Evolutionary conservation across 2,113 vertebrate genomes (phyloP).

Genomic region (Baryphthengus martii): DNA sequence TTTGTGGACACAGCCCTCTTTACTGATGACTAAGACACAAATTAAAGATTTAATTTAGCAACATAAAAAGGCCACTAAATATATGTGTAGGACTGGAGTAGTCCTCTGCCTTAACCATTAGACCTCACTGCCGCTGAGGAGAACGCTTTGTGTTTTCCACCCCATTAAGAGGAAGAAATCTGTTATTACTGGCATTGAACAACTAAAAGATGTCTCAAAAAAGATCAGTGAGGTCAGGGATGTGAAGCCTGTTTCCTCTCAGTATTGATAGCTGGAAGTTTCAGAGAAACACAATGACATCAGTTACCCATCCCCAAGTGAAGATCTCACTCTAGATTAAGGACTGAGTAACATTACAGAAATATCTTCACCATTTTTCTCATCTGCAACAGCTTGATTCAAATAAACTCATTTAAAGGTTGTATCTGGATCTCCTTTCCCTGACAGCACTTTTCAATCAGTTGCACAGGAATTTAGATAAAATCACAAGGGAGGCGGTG

Average conservation of each 20-base stretch:
- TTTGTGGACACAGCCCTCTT: not conserved
- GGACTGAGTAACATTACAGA: not conserved
- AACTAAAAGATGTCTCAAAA: not conserved
- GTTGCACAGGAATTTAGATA: not conserved
- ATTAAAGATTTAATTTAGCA: not conserved
- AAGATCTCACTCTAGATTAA: not conserved
- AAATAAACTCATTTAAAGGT: not conserved
- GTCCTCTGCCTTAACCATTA: not conserved
- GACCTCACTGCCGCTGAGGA: not conserved
- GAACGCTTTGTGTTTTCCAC: not conserved
- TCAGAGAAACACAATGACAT: not conserved
- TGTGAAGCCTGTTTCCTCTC: not conserved
- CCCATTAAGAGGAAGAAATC: not conserved
- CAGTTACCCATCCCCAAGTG: not conserved
- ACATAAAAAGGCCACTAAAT: not conserved
- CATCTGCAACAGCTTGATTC: not conserved
- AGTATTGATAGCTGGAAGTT: not conserved
- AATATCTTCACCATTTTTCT: not conserved
- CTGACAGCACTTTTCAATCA: not conserved
- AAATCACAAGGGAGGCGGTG: not conserved
- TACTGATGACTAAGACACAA: not conserved
- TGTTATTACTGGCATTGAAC: not conserved
- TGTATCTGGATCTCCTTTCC: not conserved
- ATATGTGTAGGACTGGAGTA: not conserved
- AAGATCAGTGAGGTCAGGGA: not conserved